phyloP scores from a whole-genome alignment of 2,113 vertebrate species.

The Cacatua alba region DNA sequence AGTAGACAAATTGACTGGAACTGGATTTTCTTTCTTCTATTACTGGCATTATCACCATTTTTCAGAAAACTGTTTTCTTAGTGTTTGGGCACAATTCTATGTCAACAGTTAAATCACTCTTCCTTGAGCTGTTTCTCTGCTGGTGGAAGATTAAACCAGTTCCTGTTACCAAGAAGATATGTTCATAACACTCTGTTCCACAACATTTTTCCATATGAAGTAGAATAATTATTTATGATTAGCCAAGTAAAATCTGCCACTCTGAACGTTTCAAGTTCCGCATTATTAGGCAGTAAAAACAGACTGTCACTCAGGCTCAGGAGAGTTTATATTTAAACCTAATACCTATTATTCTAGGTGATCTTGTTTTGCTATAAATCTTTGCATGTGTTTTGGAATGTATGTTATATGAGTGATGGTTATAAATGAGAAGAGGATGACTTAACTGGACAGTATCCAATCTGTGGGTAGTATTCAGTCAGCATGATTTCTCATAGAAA shows the following conservation, averaged over 20 bases:
- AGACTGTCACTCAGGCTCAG: neutral
- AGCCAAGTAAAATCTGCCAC: neutral
- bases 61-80: neutral
- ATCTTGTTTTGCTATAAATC: neutral
- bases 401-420: neutral
- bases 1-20: neutral
- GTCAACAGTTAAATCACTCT: neutral
- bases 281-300: neutral
- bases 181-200: neutral
- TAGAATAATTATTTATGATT: neutral
- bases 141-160: neutral
- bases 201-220: neutral
- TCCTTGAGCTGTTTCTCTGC: neutral
- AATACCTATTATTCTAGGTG: neutral
- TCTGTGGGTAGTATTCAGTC: neutral
- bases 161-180: neutral
- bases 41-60: neutral
- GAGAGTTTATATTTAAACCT: neutral
- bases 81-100: neutral
- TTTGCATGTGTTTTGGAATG: neutral
- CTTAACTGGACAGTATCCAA: neutral
- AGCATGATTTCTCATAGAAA: neutral
- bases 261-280: neutral
- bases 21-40: neutral
- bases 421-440: neutral